Conservation (phyloP, 2,113 vertebrate species). For the Pterophyllum scalare region DNA sequence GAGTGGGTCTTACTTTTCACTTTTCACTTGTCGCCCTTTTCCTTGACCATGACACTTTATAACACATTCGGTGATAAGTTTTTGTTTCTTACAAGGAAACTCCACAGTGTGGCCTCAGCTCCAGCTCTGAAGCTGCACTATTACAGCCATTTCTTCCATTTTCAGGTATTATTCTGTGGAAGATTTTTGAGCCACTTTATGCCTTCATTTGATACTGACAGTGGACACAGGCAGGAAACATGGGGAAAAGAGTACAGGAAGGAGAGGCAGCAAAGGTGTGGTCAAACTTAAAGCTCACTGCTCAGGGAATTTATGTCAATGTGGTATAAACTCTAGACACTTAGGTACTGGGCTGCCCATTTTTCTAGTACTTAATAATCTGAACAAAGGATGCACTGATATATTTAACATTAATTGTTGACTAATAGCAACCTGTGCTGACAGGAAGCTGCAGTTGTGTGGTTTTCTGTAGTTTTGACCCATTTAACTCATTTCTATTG, state of each 20-base stretch:
- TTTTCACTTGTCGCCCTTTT: neutral
- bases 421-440: too few species aligned
- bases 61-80: neutral
- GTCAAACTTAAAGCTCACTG: neutral
- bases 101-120: neutral
- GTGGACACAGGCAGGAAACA: neutral
- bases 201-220: neutral
- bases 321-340: neutral
- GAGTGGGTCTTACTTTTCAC: neutral
- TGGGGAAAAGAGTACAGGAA: neutral
- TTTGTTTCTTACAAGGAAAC: neutral
- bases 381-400: neutral
- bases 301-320: neutral
- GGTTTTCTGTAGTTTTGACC: too few species aligned
- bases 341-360: neutral
- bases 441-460: too few species aligned
- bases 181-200: neutral
- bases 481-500: too few species aligned
- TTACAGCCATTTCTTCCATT: neutral
- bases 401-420: neutral
- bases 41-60: neutral
- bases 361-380: neutral
- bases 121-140: neutral
- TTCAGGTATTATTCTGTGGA: neutral
- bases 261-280: too few species aligned